Base-by-base conservation (phyloP, 1,140 invertebrate species). In the Trissolcus basalis region DNA sequence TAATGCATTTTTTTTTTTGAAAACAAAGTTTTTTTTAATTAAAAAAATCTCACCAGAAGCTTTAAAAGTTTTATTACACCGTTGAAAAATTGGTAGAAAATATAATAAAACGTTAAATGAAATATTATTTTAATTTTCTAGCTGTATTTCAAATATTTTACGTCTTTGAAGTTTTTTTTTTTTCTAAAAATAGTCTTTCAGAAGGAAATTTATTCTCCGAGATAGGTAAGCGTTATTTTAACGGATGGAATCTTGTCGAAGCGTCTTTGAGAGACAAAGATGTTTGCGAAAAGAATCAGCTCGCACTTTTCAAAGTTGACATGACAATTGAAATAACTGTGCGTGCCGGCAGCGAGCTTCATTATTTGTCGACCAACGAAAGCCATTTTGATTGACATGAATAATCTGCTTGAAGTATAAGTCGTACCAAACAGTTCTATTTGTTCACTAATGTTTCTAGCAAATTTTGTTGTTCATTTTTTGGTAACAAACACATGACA, bases 141-240 rank as follows among this genome's bases (percentile, higher is more conserved):
- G n/a, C n/a, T n/a, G n/a, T n/a, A n/a, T n/a, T n/a, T n/a, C n/a
- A n/a, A n/a, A n/a, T n/a, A n/a, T n/a, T n/a, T n/a, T n/a, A n/a
- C n/a, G n/a, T n/a, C n/a, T 48, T 39, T 45, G 0, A 15, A 16
- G 1, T 16, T 16, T 50, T 19, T 39, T 15, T 9, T 12, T 41
- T 69, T 16, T 35, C 16, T 19, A 12, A 48, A 16, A 64, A 50
- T 8, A 11, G 12, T 35, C 10, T 61, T 65, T 51, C 9, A 47
- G 14, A 39, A 36, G 60, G 53, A 54, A 68, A 78, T 81, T 77
- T 64, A 78, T 82, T 80, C 67, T 58, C 56, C 53, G 50, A 48
- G 43, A 73, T 55, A 55, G 36, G 61, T 50, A 59, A 79, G 55
- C 70, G 77, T 79, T 77, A 77, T 82, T 79, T 77, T 78, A 69